Percentiles rank a stretch among this genome's conserved stretches.
Conservation (phyloP, 2,888 invertebrate genomes). For the Stenoptilia bipunctidactyla region DNA sequence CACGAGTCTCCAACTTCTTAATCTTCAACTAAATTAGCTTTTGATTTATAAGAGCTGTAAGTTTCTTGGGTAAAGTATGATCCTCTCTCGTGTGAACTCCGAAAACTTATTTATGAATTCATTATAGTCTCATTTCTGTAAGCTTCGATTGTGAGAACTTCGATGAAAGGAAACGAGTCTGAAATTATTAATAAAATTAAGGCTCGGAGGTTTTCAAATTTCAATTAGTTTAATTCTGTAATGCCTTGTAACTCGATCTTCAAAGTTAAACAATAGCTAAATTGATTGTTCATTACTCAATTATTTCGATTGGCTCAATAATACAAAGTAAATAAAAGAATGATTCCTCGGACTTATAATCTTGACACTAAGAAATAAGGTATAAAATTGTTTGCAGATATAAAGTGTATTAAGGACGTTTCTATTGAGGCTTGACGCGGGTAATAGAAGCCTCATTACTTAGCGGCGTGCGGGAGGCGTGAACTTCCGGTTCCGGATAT, state of each 20-base stretch:
- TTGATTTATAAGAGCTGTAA: constrained; percentile 52
- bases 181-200: no score
- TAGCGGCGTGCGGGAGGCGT: constrained; percentile 52
- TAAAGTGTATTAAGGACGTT: not conserved
- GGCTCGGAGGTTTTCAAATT: no score
- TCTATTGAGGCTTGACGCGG: constrained; percentile 11
- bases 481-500: constrained; percentile 62
- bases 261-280: no score
- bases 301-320: no score
- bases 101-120: constrained; percentile 1
- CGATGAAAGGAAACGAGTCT: no score
- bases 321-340: no score
- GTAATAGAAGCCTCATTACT: constrained; percentile 64
- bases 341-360: no score
- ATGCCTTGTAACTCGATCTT: no score
- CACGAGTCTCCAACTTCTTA: constrained; percentile 45
- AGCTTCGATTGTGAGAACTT: not conserved
- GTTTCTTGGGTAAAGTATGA: constrained; percentile 18
- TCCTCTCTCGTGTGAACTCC: not conserved
- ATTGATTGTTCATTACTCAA: no score
- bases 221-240: no score
- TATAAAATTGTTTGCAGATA: constrained; percentile 2
- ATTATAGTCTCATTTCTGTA: constrained; percentile 2
- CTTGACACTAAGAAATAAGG: no score
- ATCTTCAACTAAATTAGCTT: constrained; percentile 59